Evolutionary conservation across 2,888 invertebrate species (phyloP).

Genomic region (Spilosoma lubricipeda): DNA sequence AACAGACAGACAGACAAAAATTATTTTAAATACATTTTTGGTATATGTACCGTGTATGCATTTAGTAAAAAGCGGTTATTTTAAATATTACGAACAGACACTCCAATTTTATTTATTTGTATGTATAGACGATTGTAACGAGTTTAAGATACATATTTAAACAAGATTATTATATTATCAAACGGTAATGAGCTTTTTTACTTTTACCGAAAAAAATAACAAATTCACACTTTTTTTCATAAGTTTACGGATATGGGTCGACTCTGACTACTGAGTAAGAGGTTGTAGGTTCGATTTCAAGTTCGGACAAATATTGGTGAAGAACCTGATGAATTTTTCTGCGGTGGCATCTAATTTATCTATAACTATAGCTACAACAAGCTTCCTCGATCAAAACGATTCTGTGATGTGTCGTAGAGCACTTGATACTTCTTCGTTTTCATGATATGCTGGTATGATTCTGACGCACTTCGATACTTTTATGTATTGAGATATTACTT

Average conservation of each 20-base stretch:
- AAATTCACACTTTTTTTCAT: too few relatives aligned
- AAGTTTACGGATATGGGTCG: too few relatives aligned
- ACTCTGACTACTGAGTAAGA: too few relatives aligned
- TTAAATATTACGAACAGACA: too few relatives aligned
- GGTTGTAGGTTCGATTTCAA: neutral
- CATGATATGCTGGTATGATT: slow-evolving; percentile 15
- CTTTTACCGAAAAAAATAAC: too few relatives aligned
- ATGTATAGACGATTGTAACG: neutral
- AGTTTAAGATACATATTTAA: neutral
- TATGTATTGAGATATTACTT: neutral
- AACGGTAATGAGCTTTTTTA: too few relatives aligned
- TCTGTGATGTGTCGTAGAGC: slow-evolving; percentile 33
- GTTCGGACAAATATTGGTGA: neutral
- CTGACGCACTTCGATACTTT: neutral
- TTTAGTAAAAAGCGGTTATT: too few relatives aligned
- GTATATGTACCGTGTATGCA: too few relatives aligned
- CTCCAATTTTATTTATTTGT: too few relatives aligned
- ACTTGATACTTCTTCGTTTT: slow-evolving; percentile 27
- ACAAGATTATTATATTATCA: too few relatives aligned
- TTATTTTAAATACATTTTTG: too few relatives aligned
- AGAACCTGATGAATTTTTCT: neutral
- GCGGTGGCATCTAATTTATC: neutral
- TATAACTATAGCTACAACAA: slow-evolving; percentile 34
- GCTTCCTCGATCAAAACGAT: slow-evolving; percentile 35
- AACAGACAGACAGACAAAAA: too few relatives aligned